A percentile compares a stretch with the other conserved stretches of the same genome.
These are phyloP conservation scores for Neodiprion fabricii DNA, from an alignment of 1,140 invertebrate species.

Conservation along the genomic window DNA sequence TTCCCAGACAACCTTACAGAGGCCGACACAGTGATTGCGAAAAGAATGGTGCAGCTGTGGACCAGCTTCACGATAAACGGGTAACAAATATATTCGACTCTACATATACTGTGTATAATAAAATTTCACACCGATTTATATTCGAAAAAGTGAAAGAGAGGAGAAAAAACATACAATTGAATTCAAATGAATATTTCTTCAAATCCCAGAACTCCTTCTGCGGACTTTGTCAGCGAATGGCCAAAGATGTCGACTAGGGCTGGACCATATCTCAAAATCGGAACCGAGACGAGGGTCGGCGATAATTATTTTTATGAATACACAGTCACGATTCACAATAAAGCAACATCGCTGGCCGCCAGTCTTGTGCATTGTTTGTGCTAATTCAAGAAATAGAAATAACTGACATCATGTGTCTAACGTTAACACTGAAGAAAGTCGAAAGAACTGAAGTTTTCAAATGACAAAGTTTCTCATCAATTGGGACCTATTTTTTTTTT, in stretches of 20 bases:
- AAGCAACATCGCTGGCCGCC: no score
- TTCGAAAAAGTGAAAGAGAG: no score
- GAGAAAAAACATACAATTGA: no score
- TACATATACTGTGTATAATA: not conserved
- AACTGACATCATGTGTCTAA: no score
- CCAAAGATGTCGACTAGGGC: not conserved
- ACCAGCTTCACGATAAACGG: not conserved
- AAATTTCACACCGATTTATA: no score
- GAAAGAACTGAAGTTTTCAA: no score
- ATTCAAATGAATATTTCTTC: no score
- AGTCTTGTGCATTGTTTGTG: no score
- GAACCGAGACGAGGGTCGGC: not conserved
- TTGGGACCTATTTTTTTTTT: no score
- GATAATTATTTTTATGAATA: not conserved
- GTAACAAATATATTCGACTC: not conserved
- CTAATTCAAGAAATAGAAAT: no score
- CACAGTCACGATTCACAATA: not conserved
- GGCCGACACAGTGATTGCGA: not conserved
- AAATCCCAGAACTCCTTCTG: not conserved
- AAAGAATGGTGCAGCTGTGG: not conserved
- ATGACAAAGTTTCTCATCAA: no score
- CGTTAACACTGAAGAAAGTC: no score
- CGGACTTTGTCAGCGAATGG: not conserved
- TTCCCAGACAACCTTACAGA: not conserved
- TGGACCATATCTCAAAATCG: not conserved